These are phyloP conservation scores for Saccostrea cuccullata DNA, from an alignment of 1,140 invertebrate species.

Conservation along the genomic window DNA sequence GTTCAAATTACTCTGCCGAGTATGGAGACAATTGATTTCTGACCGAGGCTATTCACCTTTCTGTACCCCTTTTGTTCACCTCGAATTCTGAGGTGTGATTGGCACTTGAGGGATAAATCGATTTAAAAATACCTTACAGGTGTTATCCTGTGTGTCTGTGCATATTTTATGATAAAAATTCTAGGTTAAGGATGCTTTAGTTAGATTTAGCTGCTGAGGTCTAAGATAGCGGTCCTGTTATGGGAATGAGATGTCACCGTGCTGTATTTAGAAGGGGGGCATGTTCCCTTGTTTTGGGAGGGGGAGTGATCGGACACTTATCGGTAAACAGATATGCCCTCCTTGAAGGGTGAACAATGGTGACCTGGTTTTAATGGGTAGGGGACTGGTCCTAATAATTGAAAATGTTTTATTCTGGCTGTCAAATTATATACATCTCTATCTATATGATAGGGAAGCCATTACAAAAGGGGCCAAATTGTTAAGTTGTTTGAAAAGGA, in stretches of 20 bases:
- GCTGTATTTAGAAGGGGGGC: not conserved
- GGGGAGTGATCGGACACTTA: not conserved
- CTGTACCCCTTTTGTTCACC: not conserved
- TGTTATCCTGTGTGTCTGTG: not conserved
- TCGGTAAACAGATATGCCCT: not conserved
- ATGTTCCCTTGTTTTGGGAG: not conserved
- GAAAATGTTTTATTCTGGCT: not conserved
- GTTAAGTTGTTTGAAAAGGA: too few species aligned
- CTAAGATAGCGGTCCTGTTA: not conserved
- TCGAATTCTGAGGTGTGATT: not conserved
- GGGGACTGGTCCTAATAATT: conserved; percentile 6
- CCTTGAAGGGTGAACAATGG: not conserved
- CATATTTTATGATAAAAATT: conserved; percentile 10
- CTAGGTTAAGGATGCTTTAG: not conserved
- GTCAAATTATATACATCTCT: conserved; percentile 27
- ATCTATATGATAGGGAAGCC: not conserved
- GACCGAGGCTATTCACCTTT: conserved; percentile 1
- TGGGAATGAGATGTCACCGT: not conserved
- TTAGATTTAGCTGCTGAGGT: not conserved
- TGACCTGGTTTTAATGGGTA: conserved; percentile 7
- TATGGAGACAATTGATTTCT: not conserved
- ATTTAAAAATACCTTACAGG: conserved; percentile 25
- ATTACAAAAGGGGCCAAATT: not conserved
- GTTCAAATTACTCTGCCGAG: conserved; percentile 11
- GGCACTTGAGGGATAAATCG: conserved; percentile 5